phyloP scores from a whole-genome alignment of 2,797 vertebrate genomes.

The Neosilurus hyrtlii region DNA sequence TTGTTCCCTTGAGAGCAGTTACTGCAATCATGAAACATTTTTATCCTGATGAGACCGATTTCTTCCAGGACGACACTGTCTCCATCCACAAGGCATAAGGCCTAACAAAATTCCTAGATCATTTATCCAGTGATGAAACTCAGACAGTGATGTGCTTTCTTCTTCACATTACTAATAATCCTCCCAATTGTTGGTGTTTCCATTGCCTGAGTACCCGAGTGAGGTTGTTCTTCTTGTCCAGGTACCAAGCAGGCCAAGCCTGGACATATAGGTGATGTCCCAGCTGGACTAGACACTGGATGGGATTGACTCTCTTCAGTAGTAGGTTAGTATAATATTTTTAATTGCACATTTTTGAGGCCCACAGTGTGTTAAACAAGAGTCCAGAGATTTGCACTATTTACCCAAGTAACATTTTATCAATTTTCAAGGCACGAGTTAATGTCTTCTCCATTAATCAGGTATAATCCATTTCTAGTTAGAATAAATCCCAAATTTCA shows the following conservation, averaged over 20 bases:
- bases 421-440: neutral
- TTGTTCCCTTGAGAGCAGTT: neutral
- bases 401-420: neutral
- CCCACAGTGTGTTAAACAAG: neutral
- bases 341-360: neutral
- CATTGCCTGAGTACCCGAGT: neutral
- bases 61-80: neutral
- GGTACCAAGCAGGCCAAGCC: neutral
- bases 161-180: neutral
- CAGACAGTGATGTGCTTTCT: neutral
- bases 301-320: neutral
- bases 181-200: slow-evolving; percentile 4
- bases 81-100: neutral
- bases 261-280: neutral
- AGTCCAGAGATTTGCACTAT: neutral
- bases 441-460: neutral
- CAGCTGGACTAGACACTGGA: neutral
- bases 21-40: slow-evolving; percentile 2
- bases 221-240: neutral
- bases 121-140: too few species aligned
- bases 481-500: neutral
- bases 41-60: neutral
- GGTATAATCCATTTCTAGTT: neutral
- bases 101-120: neutral
- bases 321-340: neutral